A percentile compares a stretch with the other conserved stretches of the same genome.
Evolutionary conservation across 35 echinoderm and acorn worm species (phyloP).

Genomic region (Apostichopus parvimensis): DNA sequence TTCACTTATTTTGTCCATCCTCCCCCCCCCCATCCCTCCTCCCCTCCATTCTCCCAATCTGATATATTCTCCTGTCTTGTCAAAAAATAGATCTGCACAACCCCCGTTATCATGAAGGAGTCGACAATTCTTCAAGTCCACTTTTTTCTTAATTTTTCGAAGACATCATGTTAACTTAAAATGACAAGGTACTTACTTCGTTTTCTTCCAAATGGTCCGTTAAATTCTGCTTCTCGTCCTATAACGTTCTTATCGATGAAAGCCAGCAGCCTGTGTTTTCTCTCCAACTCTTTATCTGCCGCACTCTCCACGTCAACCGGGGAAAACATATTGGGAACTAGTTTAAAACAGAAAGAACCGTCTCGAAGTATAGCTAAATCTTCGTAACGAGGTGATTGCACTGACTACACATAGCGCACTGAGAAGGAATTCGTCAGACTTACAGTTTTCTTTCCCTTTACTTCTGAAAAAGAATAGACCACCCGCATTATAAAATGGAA

Average conservation of each 20-base stretch:
- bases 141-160: too few relatives aligned
- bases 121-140: too few relatives aligned
- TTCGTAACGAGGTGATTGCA: background rate
- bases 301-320: background rate
- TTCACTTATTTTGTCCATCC: too few relatives aligned
- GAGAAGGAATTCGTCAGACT: background rate
- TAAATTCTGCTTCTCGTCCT: constrained; percentile 64
- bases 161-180: too few relatives aligned
- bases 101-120: too few relatives aligned
- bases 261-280: constrained; percentile 34
- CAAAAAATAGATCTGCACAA: too few relatives aligned
- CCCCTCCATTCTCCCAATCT: too few relatives aligned
- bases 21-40: too few relatives aligned
- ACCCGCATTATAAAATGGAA: background rate
- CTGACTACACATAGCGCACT: background rate
- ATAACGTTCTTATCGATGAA: constrained; percentile 67
- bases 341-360: background rate
- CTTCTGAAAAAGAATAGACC: background rate
- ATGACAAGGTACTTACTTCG: constrained; percentile 33
- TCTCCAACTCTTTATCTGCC: background rate
- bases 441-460: background rate
- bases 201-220: constrained; percentile 70
- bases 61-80: too few relatives aligned
- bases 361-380: background rate
- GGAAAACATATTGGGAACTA: background rate